Evolutionary conservation across 2,888 invertebrate genomes (phyloP), one percentile per base, ranked within the genome.

Genomic region (Stenurella melanura): DNA sequence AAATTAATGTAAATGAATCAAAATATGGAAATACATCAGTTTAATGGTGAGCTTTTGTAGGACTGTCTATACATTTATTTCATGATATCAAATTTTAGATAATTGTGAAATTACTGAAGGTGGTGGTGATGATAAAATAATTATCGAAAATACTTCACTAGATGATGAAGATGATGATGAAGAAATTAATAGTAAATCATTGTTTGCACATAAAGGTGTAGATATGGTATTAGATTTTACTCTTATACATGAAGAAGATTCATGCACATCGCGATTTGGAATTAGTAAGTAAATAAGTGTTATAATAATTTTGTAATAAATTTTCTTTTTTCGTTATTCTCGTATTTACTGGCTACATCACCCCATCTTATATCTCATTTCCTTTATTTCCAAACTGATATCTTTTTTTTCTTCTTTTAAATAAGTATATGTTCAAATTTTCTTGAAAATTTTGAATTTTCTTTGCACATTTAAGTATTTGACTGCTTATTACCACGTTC

Each of bases 211-310:
- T 30, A 72, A 54, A 54, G 63, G 54, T 10, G n/a, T 72, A 17
- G 72, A 72, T 54, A 72, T 72, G 50, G 72, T 72, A 1, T 63
- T 72, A 18, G 72, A 72, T 72, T 72, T 72, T 63, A 63, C 72
- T 18, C 12, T 72, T 54, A 9, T 63, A 72, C 26, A 54, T 63
- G 72, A 72, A 61, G 50, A 70, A 12, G 56, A 56, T 0, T 42
- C 5, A 15, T 50, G 11, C 26, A 19, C 18, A 38, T 15, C 50
- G 26, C 26, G 54, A 26, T 0, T 54, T 50, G 72, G 63, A 61
- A 72, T 50, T 18, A 61, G 72, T 72, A 54, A 72, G 72, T 63
- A 54, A n/a, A 18, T n/a, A n/a, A n/a, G n/a, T n/a, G n/a, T n/a
- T n/a, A n/a, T n/a, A n/a, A n/a, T n/a, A n/a, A n/a, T n/a, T n/a